Conservation (phyloP, 2,888 invertebrate genomes). For the Himalopsyche anomala region DNA sequence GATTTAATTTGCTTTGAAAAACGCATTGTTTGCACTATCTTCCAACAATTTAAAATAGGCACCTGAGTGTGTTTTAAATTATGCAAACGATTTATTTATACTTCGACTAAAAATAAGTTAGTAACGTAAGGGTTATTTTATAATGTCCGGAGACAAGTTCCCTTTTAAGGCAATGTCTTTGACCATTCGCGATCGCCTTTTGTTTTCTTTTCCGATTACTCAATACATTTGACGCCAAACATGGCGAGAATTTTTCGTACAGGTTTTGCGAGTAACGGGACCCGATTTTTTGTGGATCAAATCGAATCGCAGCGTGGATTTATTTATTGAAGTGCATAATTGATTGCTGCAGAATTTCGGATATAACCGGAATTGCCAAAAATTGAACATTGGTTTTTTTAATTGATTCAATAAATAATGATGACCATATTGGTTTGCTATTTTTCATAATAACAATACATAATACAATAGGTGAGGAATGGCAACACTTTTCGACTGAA, state of each 20-base stretch:
- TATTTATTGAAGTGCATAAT: neutral
- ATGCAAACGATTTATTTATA: no score
- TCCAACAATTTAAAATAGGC: no score
- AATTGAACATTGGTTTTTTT: neutral
- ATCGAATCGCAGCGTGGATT: neutral
- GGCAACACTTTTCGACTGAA: no score
- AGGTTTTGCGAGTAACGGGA: slow-evolving; percentile 22
- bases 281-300: slow-evolving; percentile 41
- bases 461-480: no score
- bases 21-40: no score
- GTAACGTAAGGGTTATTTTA: slow-evolving; percentile 8
- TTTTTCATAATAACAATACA: no score
- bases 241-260: slow-evolving; percentile 44
- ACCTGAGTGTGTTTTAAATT: no score
- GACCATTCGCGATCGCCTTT: slow-evolving; percentile 49
- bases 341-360: neutral
- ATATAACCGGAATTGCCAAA: neutral
- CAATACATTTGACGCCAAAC: slow-evolving; percentile 49
- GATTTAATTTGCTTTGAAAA: no score
- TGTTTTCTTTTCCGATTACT: slow-evolving; percentile 48
- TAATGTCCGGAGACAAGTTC: slow-evolving; percentile 45
- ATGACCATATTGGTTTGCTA: no score
- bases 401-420: neutral
- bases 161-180: slow-evolving; percentile 53
- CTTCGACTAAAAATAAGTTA: neutral